Evolutionary conservation across 2,888 invertebrate genomes (phyloP), one percentile per base, ranked within the genome.

Genomic region (Rhagophthalmus giganteus): DNA sequence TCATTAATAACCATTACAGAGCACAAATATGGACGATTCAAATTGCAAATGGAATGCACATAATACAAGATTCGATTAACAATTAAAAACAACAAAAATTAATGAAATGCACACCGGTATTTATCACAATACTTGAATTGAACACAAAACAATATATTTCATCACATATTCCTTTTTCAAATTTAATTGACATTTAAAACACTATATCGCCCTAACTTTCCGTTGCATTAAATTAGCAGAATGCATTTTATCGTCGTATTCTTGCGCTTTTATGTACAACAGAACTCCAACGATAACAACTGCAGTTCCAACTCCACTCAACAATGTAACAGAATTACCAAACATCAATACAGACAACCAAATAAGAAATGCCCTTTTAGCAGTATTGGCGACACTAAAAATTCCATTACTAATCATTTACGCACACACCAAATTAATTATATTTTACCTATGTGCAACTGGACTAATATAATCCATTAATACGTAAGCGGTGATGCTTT

Each of bases 381-480:
- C 86, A 55, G 88, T 88, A 73, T 89, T 89, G 14, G 86, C 87
- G 59, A 89, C 89, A 74, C 88, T 88, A 74, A 58, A 78, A 71
- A n/a, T n/a, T n/a, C n/a, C n/a, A n/a, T n/a, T n/a, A n/a, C n/a
- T n/a, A n/a, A n/a, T n/a, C n/a, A n/a, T n/a, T n/a, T n/a, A n/a
- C n/a, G n/a, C n/a, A n/a, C n/a, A n/a, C n/a, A n/a, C n/a, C n/a
- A n/a, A n/a, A n/a, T n/a, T n/a, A n/a, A 41, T 9, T 33, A 12
- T 20, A 2, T 57, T 60, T 65, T 76, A 86, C 86, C 86, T 85
- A 68, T 89, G 87, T 15, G 88, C 88, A 9, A 89, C 87, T 13
- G 88, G 88, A 70, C 86, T 87, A 67, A 89, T 87, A 66, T 86
- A 87, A 67, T 85, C 85, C 85, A 89, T 87, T 54, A 88, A 79